Evolutionary conservation across 2,797 vertebrate species (phyloP).

Genomic region (Helicolenus hilgendorfi): DNA sequence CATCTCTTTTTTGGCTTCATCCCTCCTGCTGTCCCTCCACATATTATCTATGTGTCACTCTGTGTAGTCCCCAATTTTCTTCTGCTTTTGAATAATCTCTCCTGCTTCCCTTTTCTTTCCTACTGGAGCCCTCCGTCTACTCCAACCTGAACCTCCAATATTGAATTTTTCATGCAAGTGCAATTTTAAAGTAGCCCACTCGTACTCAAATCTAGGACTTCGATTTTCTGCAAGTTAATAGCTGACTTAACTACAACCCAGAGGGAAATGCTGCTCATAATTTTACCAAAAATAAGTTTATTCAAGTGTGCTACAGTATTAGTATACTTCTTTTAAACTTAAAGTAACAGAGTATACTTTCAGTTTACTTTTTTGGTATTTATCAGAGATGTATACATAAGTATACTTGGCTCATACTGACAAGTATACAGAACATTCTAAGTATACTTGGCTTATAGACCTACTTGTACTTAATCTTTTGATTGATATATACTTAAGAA

Average conservation of each 20-base stretch:
- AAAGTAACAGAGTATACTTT: no score
- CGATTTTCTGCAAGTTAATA: neutral
- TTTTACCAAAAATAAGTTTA: neutral
- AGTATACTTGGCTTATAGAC: no score
- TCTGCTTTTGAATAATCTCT: neutral
- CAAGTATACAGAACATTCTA: no score
- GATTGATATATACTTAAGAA: no score
- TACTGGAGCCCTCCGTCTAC: neutral
- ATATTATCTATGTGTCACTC: conserved; percentile 14
- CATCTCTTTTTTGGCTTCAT: conserved; percentile 49
- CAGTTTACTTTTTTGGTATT: no score
- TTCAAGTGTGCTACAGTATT: no score
- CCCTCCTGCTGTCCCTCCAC: conserved; percentile 30
- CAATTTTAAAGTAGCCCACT: neutral
- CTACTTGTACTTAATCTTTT: no score
- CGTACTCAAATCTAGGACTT: neutral
- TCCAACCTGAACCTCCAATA: neutral
- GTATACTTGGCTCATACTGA: no score
- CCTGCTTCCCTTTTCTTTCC: neutral
- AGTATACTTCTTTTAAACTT: no score
- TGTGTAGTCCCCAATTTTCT: neutral
- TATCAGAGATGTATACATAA: no score
- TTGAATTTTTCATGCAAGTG: neutral
- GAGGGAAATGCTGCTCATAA: neutral
- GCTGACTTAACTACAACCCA: neutral